Conservation (phyloP, 1,140 invertebrate genomes). For the Pteromalus puparum region DNA sequence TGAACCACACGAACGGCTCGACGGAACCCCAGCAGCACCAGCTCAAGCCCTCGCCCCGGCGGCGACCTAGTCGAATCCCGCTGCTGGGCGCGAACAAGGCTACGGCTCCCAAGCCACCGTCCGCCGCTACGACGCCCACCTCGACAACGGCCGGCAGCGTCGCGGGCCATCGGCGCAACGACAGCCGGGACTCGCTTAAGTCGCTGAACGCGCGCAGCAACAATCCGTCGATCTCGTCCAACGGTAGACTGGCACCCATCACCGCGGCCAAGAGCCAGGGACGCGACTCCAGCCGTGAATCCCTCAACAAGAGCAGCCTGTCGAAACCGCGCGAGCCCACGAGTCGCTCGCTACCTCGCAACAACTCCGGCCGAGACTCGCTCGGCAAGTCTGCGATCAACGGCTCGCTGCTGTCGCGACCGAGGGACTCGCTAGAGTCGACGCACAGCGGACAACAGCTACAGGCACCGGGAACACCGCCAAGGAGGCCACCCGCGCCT, state of each 20-base stretch:
- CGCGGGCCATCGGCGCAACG: constrained; percentile 71
- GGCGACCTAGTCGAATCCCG: constrained; percentile 83
- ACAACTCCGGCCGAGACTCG: constrained; percentile 67
- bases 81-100: constrained; percentile 77
- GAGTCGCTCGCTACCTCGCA: constrained; percentile 68
- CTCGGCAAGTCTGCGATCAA: constrained; percentile 62
- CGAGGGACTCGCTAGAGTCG: constrained; percentile 68
- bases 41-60: constrained; percentile 74
- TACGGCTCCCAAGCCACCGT: constrained; percentile 77
- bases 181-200: constrained; percentile 79
- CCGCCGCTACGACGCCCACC: constrained; percentile 72
- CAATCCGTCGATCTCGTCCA: constrained; percentile 40
- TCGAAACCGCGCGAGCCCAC: constrained; percentile 57
- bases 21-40: background rate
- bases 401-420: constrained; percentile 64
- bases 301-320: constrained; percentile 74
- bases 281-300: constrained; percentile 76
- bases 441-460: constrained; percentile 40
- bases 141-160: constrained; percentile 74
- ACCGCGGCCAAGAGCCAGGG: background rate
- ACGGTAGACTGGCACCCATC: background rate
- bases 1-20: background rate
- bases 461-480: constrained; percentile 62
- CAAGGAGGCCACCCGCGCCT: constrained; percentile 69
- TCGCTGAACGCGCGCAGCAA: constrained; percentile 56